phyloP scores from a whole-genome alignment of 2,113 vertebrate genomes.

The Scomber colias region DNA sequence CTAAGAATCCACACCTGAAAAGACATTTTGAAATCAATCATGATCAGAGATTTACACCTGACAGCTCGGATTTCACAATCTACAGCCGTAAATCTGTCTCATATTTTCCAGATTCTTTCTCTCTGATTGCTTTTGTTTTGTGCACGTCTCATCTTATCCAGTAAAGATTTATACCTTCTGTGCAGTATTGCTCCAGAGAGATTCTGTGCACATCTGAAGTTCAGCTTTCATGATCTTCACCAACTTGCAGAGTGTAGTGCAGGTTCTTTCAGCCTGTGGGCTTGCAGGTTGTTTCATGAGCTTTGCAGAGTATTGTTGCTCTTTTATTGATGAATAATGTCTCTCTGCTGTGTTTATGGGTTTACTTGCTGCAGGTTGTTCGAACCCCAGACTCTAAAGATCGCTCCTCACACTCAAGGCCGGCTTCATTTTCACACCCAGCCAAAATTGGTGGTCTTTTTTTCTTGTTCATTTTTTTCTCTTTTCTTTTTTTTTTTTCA shows the following conservation, averaged over 20 bases:
- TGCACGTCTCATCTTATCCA: neutral
- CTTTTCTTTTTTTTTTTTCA: neutral
- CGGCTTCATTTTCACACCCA: slow-evolving; percentile 43
- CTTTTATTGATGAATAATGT: slow-evolving; percentile 9
- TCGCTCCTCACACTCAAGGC: slow-evolving; percentile 3
- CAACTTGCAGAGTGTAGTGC: neutral
- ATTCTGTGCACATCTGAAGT: neutral
- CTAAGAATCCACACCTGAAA: too few species aligned
- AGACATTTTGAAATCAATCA: neutral
- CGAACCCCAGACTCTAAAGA: slow-evolving; percentile 28
- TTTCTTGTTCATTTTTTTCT: neutral
- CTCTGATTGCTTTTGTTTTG: neutral
- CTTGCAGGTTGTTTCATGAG: neutral
- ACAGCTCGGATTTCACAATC: neutral
- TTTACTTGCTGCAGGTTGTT: slow-evolving; percentile 11
- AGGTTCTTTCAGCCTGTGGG: neutral
- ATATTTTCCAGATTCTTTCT: neutral
- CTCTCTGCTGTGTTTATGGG: neutral
- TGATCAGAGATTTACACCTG: neutral
- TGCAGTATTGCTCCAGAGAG: neutral
- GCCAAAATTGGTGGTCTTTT: slow-evolving; percentile 25
- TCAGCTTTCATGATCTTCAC: neutral
- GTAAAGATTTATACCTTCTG: neutral
- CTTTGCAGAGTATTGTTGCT: neutral
- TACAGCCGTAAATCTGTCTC: too few species aligned